Base-by-base conservation (phyloP, 2,888 invertebrate species). In the Lithophane semibrunnea region DNA sequence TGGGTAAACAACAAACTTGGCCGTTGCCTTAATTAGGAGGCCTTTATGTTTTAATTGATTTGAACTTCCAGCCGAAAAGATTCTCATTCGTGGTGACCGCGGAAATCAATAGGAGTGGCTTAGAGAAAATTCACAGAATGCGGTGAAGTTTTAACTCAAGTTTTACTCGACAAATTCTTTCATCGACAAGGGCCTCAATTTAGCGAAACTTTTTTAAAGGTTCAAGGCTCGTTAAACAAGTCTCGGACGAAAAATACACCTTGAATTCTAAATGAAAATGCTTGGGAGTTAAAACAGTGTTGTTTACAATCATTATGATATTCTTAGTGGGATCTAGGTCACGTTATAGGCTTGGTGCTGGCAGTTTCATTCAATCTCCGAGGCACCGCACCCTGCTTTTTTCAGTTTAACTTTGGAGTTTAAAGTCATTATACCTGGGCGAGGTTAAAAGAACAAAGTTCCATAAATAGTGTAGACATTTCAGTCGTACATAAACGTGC, bases 1-100 rank as follows among this genome's bases (percentile, higher is more conserved):
- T 37, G 37, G 16, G 29, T 52, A n/a, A 76, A 56, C 24, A 77
- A 56, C n/a, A 13, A 52, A n/a, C 29, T 2, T 29, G 49, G 18
- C 2, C 24, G 3, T 52, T 5, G 44, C 24, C 16, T 52, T 78
- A 52, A 13, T 65, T 37, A 64, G 24, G 24, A 61, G 16, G 16
- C 16, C 29, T 29, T 60, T 47, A 21, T 54, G 37, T 60, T 54
- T 47, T 77, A 83, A 83, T 83, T 77, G 52, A 83, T 42, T 54
- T 60, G 21, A 42, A 65, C 52, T 42, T n/a, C 3, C 7, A 82
- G 1, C 1, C 29, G 24, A 52, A 44, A 52, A 54, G 18, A 64
- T 76, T 49, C 42, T 56, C 7, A 29, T 21, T 64, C n/a, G 18
- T 29, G 29, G 56, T 56, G 82, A 52, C 49, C n/a, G 13, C 61